Percentiles rank a stretch among this genome's conserved stretches.
These are phyloP conservation scores for Lasioglossum zephyrum DNA, from an alignment of 2,888 invertebrate genomes.

Conservation along the genomic window DNA sequence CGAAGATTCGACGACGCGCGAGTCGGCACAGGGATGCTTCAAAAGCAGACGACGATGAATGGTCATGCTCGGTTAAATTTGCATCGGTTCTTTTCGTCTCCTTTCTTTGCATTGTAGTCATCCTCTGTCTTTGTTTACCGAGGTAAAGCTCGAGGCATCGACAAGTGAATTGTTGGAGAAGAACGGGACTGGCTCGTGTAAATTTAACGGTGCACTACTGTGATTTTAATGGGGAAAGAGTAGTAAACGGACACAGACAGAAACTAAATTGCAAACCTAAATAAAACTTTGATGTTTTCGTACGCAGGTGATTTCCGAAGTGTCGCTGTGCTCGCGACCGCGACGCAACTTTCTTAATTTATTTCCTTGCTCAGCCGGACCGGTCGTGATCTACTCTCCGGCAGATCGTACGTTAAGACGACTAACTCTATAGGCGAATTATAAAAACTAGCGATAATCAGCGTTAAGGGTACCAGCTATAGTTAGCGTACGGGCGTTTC, in stretches of 20 bases:
- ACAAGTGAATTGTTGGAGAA: neutral
- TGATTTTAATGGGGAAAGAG: neutral
- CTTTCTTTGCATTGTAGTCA: neutral
- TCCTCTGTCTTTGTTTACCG: neutral
- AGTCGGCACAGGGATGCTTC: neutral
- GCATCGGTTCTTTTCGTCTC: neutral
- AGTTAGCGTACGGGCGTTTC: conserved; percentile 72
- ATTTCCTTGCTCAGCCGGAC: conserved; percentile 64
- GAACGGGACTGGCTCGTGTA: neutral
- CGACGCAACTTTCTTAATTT: conserved; percentile 57
- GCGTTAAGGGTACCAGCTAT: conserved; percentile 73
- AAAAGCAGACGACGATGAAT: neutral
- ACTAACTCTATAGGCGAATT: conserved; percentile 70
- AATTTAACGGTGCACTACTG: neutral
- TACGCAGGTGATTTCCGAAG: neutral
- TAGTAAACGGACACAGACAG: neutral
- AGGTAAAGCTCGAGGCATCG: neutral
- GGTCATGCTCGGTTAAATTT: neutral
- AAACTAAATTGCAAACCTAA: neutral
- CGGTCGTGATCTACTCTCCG: conserved; percentile 61
- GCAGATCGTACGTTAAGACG: conserved; percentile 58
- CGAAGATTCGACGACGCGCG: neutral
- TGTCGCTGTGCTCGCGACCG: conserved; percentile 35
- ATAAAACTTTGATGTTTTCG: neutral
- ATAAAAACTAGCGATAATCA: conserved; percentile 71